A percentile compares a stretch with the other conserved stretches of the same genome.
Conservation (phyloP, 1,140 invertebrate species). For the Holcopasites calliopsidis region DNA sequence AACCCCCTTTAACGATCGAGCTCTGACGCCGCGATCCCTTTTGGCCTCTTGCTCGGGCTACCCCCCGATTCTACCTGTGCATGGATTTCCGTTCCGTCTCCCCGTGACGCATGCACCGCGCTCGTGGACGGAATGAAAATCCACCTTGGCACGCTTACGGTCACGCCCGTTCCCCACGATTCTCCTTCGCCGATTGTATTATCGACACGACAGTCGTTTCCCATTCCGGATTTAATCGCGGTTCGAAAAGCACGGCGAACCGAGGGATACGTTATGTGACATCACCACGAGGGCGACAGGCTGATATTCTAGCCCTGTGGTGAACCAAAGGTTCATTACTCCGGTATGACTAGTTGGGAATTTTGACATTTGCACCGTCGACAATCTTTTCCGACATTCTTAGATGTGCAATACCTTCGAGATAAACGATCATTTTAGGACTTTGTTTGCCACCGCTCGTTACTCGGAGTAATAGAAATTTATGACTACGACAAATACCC, state of each 20-base stretch:
- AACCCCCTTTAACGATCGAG: constrained; percentile 53
- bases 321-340: not conserved
- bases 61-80: constrained; percentile 5
- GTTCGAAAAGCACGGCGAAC: not conserved
- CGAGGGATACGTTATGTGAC: constrained; percentile 1
- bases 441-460: not conserved
- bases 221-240: constrained; percentile 9
- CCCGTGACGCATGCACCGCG: constrained; percentile 46
- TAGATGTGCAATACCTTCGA: too few relatives aligned
- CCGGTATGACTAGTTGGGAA: not conserved
- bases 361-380: too few relatives aligned
- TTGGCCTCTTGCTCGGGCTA: constrained; percentile 7
- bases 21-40: constrained; percentile 27
- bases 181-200: constrained; percentile 25
- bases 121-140: constrained; percentile 51
- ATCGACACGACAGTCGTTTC: not conserved
- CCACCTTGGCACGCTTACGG: constrained; percentile 50
- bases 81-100: constrained; percentile 51
- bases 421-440: not conserved
- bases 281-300: not conserved
- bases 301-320: not conserved
- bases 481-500: not conserved
- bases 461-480: not conserved
- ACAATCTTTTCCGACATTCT: too few relatives aligned
- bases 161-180: constrained; percentile 20